Conservation (phyloP, 2,113 vertebrate species). For the Nesogale talazaci region DNA sequence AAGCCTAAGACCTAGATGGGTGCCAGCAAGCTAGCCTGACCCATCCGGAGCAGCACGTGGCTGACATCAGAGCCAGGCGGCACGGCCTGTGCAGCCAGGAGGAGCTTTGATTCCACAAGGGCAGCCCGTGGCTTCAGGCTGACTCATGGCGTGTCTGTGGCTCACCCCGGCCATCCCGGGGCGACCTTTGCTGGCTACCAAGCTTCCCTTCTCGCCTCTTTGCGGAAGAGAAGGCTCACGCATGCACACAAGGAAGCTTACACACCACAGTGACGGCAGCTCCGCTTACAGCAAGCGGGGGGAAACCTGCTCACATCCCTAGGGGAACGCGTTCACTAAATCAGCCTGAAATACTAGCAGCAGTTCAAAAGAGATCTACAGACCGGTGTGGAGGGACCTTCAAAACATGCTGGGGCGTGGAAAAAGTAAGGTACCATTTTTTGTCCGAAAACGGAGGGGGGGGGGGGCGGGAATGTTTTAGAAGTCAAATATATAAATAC, state of each 20-base stretch:
- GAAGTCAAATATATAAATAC: conserved; percentile 1
- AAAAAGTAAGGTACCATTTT: conserved; percentile 51
- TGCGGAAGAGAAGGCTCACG: neutral
- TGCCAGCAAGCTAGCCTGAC: neutral
- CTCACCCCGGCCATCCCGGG: neutral
- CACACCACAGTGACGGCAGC: neutral
- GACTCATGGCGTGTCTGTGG: fast-evolving
- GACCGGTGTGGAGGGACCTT: conserved; percentile 40
- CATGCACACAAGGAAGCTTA: neutral
- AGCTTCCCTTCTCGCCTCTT: neutral
- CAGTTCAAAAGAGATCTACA: conserved; percentile 52
- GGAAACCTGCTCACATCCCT: no score
- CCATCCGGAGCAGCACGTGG: fast-evolving
- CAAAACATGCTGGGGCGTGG: conserved; percentile 70
- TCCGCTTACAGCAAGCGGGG: neutral
- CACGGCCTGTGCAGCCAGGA: fast-evolving
- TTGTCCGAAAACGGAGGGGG: no score
- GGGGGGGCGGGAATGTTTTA: no score
- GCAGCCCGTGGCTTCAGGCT: neutral
- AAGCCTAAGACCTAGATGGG: neutral
- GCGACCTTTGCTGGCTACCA: neutral
- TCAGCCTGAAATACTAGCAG: conserved; percentile 54
- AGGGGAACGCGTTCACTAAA: neutral
- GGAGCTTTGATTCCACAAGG: neutral
- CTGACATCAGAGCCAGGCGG: neutral